Evolutionary conservation across 2,888 invertebrate species (phyloP).

Genomic region (Napeogenes inachia): DNA sequence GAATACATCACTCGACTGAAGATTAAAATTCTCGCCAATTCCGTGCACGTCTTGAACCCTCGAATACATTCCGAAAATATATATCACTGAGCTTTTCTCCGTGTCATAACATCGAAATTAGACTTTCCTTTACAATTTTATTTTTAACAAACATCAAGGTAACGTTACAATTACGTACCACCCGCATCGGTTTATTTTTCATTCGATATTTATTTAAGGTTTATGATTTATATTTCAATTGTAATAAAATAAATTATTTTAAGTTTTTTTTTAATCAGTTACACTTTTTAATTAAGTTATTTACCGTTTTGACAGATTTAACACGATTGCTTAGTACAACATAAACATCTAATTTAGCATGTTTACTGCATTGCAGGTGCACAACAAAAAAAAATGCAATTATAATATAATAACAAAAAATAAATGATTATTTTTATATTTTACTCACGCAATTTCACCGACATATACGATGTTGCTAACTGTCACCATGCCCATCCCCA

Average conservation of each 20-base stretch:
- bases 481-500: conserved; percentile 40
- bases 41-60: conserved; percentile 3
- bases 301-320: too few relatives aligned
- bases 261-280: too few relatives aligned
- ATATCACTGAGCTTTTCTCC: neutral
- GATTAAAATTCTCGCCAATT: conserved; percentile 7
- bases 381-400: neutral
- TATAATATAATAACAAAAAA: neutral
- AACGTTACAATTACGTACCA: too few relatives aligned
- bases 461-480: conserved; percentile 39
- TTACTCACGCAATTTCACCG: conserved; percentile 40
- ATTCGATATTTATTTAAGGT: too few relatives aligned
- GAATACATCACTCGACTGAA: conserved; percentile 1
- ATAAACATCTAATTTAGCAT: too few relatives aligned
- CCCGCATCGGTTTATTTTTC: too few relatives aligned
- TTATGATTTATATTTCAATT: too few relatives aligned
- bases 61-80: conserved; percentile 3
- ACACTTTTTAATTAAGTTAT: too few relatives aligned
- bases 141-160: neutral
- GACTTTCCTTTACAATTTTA: neutral
- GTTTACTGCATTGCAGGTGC: too few relatives aligned
- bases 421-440: neutral
- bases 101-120: conserved; percentile 8
- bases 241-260: too few relatives aligned
- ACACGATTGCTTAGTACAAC: too few relatives aligned